These are phyloP conservation scores for Aphaenogaster rudis DNA, from an alignment of 1,140 invertebrate genomes.

Conservation along the genomic window DNA sequence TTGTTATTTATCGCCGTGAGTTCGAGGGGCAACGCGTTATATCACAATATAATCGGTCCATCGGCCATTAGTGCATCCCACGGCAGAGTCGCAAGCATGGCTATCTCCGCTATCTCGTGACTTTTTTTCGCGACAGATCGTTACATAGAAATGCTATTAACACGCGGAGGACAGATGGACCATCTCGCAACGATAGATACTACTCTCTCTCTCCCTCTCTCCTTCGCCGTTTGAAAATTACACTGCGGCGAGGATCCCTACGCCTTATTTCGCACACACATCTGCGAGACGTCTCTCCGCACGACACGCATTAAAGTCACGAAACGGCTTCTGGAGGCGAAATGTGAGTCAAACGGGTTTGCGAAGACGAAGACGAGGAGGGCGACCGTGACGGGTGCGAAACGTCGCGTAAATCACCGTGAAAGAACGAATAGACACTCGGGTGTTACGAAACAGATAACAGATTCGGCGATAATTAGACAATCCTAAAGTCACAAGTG, in stretches of 20 bases:
- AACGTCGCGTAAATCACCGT: conserved; percentile 30
- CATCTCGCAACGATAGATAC: not conserved
- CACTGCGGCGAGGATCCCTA: not conserved
- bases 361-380: not conserved
- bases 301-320: conserved; percentile 36
- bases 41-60: conserved; percentile 34
- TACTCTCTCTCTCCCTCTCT: conserved; percentile 6
- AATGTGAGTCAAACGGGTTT: conserved; percentile 22
- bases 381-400: not conserved
- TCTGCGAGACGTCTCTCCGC: not conserved
- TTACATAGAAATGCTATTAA: conserved; percentile 73
- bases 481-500: not conserved
- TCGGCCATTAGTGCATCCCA: conserved; percentile 54
- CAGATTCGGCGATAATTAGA: not conserved
- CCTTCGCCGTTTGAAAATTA: not conserved
- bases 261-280: not conserved
- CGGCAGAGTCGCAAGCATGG: not conserved
- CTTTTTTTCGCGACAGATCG: conserved; percentile 35
- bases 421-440: conserved; percentile 1
- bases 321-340: conserved; percentile 35
- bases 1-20: not conserved
- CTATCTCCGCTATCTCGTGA: conserved; percentile 33
- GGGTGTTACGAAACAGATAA: conserved; percentile 40
- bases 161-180: conserved; percentile 28
- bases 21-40: not conserved